Conservation (phyloP, 30 jellyfish, hydroid and myxozoan species). For the Mastigias papua region DNA sequence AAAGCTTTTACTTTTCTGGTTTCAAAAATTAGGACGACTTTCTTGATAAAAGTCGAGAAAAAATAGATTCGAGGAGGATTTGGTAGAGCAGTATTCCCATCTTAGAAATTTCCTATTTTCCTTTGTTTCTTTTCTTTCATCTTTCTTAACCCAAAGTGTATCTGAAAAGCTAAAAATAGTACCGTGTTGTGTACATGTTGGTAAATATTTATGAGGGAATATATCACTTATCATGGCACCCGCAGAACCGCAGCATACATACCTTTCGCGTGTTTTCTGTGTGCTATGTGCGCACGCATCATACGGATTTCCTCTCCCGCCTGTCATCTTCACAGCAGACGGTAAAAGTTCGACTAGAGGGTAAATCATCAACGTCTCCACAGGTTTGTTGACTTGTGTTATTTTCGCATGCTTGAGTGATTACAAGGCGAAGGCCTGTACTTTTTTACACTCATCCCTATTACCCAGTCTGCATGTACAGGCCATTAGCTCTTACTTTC, state of each 20-base stretch:
- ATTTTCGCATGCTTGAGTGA: not conserved
- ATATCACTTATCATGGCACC: too few species aligned
- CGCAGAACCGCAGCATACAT: not conserved
- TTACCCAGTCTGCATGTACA: not conserved
- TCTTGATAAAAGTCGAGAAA: too few species aligned
- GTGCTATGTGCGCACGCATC: slow-evolving; percentile 2
- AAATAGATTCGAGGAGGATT: too few species aligned
- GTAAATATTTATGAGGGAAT: too few species aligned
- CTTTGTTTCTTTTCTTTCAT: too few species aligned
- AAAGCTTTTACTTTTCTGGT: too few species aligned
- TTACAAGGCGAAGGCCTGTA: not conserved
- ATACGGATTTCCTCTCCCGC: slow-evolving; percentile 16
- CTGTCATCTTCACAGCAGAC: slow-evolving; percentile 4
- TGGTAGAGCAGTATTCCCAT: too few species aligned
- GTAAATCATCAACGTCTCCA: slow-evolving; percentile 1
- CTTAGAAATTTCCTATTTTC: too few species aligned
- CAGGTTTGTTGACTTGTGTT: not conserved
- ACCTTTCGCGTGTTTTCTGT: not conserved
- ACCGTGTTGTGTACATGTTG: too few species aligned
- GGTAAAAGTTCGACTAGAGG: not conserved
- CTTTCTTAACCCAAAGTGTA: too few species aligned
- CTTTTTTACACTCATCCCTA: not conserved
- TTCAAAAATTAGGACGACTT: too few species aligned
- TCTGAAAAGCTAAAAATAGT: too few species aligned
- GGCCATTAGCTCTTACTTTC: not conserved